Base-by-base conservation (phyloP, 2,888 invertebrate genomes). In the Agrotis segetum region DNA sequence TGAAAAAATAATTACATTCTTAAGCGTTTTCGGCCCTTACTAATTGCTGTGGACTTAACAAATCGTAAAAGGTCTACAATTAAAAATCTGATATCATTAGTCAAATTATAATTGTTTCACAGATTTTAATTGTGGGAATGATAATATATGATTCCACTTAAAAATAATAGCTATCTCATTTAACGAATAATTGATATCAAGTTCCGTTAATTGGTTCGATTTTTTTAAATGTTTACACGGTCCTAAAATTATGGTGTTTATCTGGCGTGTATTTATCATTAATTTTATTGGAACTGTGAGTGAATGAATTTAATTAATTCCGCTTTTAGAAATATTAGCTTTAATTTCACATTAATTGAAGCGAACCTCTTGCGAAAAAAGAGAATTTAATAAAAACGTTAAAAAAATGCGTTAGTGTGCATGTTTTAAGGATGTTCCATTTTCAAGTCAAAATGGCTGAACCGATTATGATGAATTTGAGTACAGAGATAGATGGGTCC, bases 21-120 rank as follows among this genome's bases (percentile, higher is more conserved):
- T 21, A 69, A 70, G 64, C 21, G 11, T 55, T 50, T 52, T 72
- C 40, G 13, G n/a, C 52, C 46, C 46, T 64, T 56, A 53, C 70
- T 78, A 74, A 70, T 77, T 70, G 53, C 67, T 71, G 64, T 62
- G 49, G 61, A 65, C 44, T 82, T 73, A 50, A 47, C 47, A 53
- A 82, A 65, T 19, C 50, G 52, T 63, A 59, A 79, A 83, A 74
- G 71, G 71, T 71, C 73, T 70, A 59, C 74, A 76, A 80, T 86
- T 76, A 84, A 84, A 77, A 84, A 84, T 79, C 52, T 61, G 70
- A 60, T 56, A 67, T 71, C 74, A 84, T 86, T 84, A 85, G 59
- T 71, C 56, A 67, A 82, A 84, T 71, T 68, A 71, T 71, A 74
- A 75, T 73, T 62, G 63, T 62, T 68, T 52, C 16, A 40, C 55